phyloP scores from a whole-genome alignment of 2,113 vertebrate species.

The Salvelinus fontinalis region DNA sequence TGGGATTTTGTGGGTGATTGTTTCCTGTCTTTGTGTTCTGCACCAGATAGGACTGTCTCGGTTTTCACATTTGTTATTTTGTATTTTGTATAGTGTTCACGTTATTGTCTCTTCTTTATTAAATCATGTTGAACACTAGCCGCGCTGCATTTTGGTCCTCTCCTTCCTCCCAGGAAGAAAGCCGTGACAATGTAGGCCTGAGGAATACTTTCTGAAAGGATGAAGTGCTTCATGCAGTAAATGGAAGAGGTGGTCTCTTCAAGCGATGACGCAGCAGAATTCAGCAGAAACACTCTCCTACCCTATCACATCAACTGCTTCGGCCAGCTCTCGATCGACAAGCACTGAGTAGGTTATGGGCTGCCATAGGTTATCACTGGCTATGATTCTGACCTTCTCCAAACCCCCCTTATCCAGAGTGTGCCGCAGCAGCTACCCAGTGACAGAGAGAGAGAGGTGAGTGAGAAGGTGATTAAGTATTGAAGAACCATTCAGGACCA shows the following conservation, averaged over 20 bases:
- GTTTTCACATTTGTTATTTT: too few relatives aligned
- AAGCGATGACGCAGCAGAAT: conserved; percentile 90
- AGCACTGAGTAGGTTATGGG: conserved; percentile 82
- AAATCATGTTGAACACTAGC: too few relatives aligned
- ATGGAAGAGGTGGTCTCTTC: conserved; percentile 69
- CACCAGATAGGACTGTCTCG: too few relatives aligned
- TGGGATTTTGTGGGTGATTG: too few relatives aligned
- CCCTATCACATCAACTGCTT: conserved; percentile 88
- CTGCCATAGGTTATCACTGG: conserved; percentile 93
- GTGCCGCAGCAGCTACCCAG: conserved; percentile 85
- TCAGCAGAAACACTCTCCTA: conserved; percentile 68
- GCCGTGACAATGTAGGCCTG: too few relatives aligned
- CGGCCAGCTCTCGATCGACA: conserved; percentile 80
- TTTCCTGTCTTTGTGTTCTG: too few relatives aligned
- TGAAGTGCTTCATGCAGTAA: too few relatives aligned
- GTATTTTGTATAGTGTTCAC: too few relatives aligned
- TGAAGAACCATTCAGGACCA: not conserved
- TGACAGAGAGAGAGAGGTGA: conserved; percentile 31
- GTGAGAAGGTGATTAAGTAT: conserved; percentile 15
- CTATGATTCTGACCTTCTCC: conserved; percentile 89
- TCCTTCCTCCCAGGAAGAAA: too few relatives aligned
- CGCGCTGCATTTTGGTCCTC: too few relatives aligned
- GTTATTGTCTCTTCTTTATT: too few relatives aligned
- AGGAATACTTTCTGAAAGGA: too few relatives aligned
- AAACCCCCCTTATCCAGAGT: conserved; percentile 86